Percentiles rank a stretch among this genome's conserved stretches.
phyloP scores from a whole-genome alignment of 2,113 vertebrate species.

The Otolemur garnettii region DNA sequence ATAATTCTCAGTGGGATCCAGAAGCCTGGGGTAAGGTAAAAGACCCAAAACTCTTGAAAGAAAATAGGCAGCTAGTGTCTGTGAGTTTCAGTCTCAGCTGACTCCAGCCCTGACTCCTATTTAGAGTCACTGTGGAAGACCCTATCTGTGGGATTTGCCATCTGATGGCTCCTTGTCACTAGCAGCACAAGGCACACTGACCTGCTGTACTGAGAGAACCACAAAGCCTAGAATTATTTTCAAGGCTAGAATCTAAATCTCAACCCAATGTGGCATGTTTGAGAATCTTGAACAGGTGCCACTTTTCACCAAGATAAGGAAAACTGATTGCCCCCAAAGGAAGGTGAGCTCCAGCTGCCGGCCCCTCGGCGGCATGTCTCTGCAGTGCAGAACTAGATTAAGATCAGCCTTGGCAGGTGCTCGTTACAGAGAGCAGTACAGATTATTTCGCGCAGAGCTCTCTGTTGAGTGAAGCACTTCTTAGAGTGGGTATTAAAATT shows the following conservation, averaged over 20 bases:
- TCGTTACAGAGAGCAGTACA: conserved; percentile 6
- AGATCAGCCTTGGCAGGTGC: conserved; percentile 67
- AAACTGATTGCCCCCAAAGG: conserved; percentile 71
- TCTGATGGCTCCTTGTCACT: conserved; percentile 71
- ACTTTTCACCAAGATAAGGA: conserved; percentile 74
- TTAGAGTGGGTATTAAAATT: conserved; percentile 81
- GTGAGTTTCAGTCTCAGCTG: not conserved
- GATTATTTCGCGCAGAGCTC: conserved; percentile 60
- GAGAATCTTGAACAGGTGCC: conserved; percentile 75
- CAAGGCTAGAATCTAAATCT: conserved; percentile 77
- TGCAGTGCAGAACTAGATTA: conserved; percentile 19
- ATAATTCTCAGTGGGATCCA: conserved; percentile 18
- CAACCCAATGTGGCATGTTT: conserved; percentile 50
- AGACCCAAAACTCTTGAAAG: not conserved
- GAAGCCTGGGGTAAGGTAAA: conserved; percentile 1
- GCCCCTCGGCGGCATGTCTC: conserved; percentile 33
- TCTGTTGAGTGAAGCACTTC: conserved; percentile 62
- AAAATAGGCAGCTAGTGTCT: not conserved
- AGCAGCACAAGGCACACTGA: conserved; percentile 45
- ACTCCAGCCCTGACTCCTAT: conserved; percentile 33
- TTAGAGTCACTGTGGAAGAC: conserved; percentile 55
- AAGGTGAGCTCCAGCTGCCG: conserved; percentile 67
- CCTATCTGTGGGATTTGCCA: conserved; percentile 32
- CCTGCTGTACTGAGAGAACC: conserved; percentile 20
- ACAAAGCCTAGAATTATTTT: conserved; percentile 72